A percentile compares a stretch with the other conserved stretches of the same genome.
These are phyloP conservation scores for Maniola jurtina DNA, from an alignment of 1,140 invertebrate genomes.

Conservation along the genomic window DNA sequence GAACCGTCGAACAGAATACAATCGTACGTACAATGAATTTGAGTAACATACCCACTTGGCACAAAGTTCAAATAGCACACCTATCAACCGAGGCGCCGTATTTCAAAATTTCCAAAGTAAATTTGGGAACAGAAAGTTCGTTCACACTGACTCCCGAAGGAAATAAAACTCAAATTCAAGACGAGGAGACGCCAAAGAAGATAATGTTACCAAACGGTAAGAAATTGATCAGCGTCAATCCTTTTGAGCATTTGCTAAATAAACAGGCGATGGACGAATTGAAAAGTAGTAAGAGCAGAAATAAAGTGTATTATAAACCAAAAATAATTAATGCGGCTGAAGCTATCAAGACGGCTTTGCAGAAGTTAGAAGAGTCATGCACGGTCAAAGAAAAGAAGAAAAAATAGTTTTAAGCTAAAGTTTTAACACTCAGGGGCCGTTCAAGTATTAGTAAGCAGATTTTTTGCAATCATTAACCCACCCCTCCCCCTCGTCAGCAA, in stretches of 20 bases:
- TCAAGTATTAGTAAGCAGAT: too few species aligned
- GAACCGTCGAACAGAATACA: slow-evolving; percentile 30
- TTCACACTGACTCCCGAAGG: slow-evolving; percentile 32
- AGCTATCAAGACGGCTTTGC: slow-evolving; percentile 32
- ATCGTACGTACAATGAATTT: slow-evolving; percentile 41
- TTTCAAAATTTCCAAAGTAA: slow-evolving; percentile 61
- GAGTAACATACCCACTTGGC: slow-evolving; percentile 38
- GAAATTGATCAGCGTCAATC: slow-evolving; percentile 58
- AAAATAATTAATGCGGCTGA: slow-evolving; percentile 34
- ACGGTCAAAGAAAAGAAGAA: background rate
- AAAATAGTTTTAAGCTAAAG: background rate
- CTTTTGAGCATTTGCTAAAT: slow-evolving; percentile 58
- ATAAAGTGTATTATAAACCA: slow-evolving; percentile 44
- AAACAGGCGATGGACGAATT: slow-evolving; percentile 40
- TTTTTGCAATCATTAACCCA: too few species aligned
- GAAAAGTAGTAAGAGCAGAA: slow-evolving; percentile 29
- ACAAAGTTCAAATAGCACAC: slow-evolving; percentile 51
- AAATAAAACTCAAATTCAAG: slow-evolving; percentile 11
- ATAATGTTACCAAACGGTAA: slow-evolving; percentile 52
- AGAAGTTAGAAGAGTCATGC: slow-evolving; percentile 6
- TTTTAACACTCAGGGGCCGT: background rate
- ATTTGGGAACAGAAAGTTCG: background rate
- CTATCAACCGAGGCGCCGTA: slow-evolving; percentile 54
- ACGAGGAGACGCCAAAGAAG: slow-evolving; percentile 13
- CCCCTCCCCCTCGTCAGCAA: too few species aligned